phyloP scores from a whole-genome alignment of 2,888 invertebrate species.

The Xanthostigma xanthostigma region DNA sequence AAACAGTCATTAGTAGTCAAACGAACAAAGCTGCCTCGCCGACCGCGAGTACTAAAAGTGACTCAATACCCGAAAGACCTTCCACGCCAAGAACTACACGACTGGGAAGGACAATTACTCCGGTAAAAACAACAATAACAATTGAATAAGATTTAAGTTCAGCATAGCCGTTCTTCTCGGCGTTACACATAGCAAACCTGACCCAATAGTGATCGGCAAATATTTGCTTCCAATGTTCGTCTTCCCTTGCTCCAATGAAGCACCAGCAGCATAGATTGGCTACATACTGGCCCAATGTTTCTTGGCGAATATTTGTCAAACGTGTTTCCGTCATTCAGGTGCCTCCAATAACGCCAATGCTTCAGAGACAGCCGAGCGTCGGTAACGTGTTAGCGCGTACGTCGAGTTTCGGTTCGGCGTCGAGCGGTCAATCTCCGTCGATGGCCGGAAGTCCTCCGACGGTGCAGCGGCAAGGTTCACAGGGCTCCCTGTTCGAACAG shows the following conservation, averaged over 20 bases:
- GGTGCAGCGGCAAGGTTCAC: slow-evolving; percentile 60
- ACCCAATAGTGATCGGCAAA: no score
- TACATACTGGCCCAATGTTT: no score
- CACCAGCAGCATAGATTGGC: no score
- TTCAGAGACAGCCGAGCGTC: slow-evolving; percentile 43
- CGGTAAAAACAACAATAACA: slow-evolving; percentile 23
- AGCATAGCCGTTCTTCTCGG: no score
- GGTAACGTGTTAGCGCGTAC: slow-evolving; percentile 46
- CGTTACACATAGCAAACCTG: no score
- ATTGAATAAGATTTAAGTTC: no score
- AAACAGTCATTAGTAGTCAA: slow-evolving; percentile 47
- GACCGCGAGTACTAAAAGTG: slow-evolving; percentile 34
- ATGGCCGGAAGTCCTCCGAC: slow-evolving; percentile 18
- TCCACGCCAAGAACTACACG: slow-evolving; percentile 34
- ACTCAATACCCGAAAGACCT: slow-evolving; percentile 36
- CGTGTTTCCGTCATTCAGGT: slow-evolving; percentile 22
- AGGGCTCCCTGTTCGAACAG: slow-evolving; percentile 74
- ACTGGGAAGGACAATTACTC: slow-evolving; percentile 32
- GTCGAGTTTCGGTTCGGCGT: slow-evolving; percentile 40
- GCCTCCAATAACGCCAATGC: slow-evolving; percentile 36
- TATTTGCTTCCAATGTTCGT: no score
- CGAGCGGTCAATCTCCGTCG: slow-evolving; percentile 27
- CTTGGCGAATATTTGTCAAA: no score
- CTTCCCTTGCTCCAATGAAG: no score
- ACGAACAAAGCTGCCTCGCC: slow-evolving; percentile 32